A percentile compares a stretch with the other conserved stretches of the same genome.
These are phyloP conservation scores for Dissostichus mawsoni DNA, from an alignment of 2,113 vertebrate genomes.

Conservation along the genomic window DNA sequence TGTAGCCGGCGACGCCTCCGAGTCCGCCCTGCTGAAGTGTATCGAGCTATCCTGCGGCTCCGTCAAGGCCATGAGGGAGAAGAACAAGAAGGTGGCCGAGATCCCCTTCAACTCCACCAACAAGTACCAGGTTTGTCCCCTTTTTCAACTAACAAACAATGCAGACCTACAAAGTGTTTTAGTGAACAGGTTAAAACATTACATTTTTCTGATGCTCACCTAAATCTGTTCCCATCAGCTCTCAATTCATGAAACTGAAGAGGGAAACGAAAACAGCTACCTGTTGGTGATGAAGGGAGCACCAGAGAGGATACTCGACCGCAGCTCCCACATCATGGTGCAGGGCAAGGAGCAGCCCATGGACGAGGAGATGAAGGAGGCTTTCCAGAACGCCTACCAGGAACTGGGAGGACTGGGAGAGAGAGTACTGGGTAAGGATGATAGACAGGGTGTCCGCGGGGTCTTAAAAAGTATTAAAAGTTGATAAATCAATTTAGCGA, in stretches of 20 bases:
- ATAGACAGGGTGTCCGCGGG: neutral
- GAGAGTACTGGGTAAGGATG: constrained; percentile 70
- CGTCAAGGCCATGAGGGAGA: constrained; percentile 90
- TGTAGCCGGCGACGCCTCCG: constrained; percentile 91
- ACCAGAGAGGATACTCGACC: constrained; percentile 91
- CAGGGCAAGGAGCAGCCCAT: constrained; percentile 93
- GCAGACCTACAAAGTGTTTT: neutral
- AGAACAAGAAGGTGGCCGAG: constrained; percentile 93
- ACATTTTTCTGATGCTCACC: neutral
- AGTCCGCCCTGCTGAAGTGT: constrained; percentile 92
- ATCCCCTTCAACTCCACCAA: constrained; percentile 93
- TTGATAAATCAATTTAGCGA: no score
- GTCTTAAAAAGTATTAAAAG: no score
- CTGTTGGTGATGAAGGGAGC: constrained; percentile 95
- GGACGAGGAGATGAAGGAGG: constrained; percentile 92
- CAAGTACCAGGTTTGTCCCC: constrained; percentile 83
- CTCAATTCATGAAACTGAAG: constrained; percentile 84
- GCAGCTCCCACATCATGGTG: constrained; percentile 89
- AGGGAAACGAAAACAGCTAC: constrained; percentile 87
- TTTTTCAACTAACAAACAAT: neutral
- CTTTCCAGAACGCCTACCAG: constrained; percentile 93
- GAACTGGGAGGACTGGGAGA: constrained; percentile 89
- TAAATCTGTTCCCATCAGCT: constrained; percentile 19
- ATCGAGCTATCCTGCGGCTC: constrained; percentile 91
- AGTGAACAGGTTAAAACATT: neutral